phyloP scores from a whole-genome alignment of 2,797 vertebrate species.

The Tapera naevia region DNA sequence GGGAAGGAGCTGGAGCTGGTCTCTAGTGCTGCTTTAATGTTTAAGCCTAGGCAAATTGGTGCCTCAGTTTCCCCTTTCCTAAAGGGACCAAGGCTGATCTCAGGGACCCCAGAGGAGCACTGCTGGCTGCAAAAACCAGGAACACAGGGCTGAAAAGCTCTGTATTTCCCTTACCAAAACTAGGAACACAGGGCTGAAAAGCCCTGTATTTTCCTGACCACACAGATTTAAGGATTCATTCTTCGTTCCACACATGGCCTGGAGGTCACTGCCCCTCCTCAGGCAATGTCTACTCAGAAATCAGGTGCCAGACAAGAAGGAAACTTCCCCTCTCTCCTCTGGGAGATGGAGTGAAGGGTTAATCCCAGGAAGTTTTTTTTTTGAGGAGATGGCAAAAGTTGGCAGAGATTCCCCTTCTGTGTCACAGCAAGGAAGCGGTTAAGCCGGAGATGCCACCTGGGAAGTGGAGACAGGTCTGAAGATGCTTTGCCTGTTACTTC shows the following conservation, averaged over 20 bases:
- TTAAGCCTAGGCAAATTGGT: rapidly evolving
- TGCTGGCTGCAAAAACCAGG: neutral
- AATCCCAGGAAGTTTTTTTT: neutral
- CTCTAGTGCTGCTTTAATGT: neutral
- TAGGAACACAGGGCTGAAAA: neutral
- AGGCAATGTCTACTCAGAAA: neutral
- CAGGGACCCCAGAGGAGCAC: neutral
- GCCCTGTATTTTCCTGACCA: neutral
- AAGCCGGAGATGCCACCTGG: slow-evolving; percentile 59
- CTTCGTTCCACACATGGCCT: neutral
- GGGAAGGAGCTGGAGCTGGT: neutral
- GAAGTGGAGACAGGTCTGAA: slow-evolving; percentile 21
- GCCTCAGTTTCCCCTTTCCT: neutral
- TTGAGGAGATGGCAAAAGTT: slow-evolving; percentile 1
- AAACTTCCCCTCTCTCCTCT: neutral
- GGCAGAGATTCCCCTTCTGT: neutral
- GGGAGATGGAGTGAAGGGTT: neutral
- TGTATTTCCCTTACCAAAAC: neutral
- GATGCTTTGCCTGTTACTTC: slow-evolving; percentile 52
- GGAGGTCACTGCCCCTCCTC: neutral
- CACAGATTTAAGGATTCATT: neutral
- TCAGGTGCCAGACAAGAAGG: neutral
- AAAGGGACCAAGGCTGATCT: neutral
- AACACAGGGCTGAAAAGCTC: neutral
- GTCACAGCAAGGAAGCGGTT: slow-evolving; percentile 30